phyloP scores from a whole-genome alignment of 2,888 invertebrate genomes.

The Meiosimyza decipiens region DNA sequence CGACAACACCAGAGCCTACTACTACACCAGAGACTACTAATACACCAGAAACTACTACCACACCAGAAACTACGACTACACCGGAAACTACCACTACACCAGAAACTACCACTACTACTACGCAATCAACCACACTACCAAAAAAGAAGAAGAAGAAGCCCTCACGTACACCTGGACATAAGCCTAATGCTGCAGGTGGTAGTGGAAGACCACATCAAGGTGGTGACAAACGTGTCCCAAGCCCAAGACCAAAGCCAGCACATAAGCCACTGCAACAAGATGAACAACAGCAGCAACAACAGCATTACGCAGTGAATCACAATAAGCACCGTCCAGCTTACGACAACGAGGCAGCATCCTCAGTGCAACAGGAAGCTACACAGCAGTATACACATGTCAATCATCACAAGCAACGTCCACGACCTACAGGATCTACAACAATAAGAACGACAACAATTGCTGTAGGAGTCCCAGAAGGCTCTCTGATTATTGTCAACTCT shows the following conservation, averaged over 20 bases:
- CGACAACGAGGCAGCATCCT: neutral
- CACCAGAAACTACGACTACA: slow-evolving; percentile 36
- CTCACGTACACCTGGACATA: slow-evolving; percentile 52
- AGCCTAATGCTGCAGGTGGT: neutral
- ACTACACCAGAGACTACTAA: slow-evolving; percentile 40
- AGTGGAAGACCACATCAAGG: neutral
- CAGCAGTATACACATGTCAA: neutral
- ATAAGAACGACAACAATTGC: slow-evolving; percentile 42
- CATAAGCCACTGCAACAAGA: slow-evolving; percentile 15
- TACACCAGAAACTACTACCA: slow-evolving; percentile 32
- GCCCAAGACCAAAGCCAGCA: slow-evolving; percentile 15
- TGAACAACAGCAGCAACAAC: neutral
- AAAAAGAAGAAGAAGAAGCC: slow-evolving; percentile 61
- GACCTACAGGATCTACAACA: slow-evolving; percentile 46
- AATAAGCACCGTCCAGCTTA: neutral
- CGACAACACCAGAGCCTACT: slow-evolving; percentile 34
- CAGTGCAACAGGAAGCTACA: neutral
- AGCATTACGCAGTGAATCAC: neutral
- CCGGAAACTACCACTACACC: slow-evolving; percentile 27
- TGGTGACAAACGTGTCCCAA: neutral
- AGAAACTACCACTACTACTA: slow-evolving; percentile 40
- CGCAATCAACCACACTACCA: slow-evolving; percentile 42
- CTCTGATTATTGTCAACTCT: slow-evolving; percentile 35
- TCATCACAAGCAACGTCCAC: slow-evolving; percentile 35
- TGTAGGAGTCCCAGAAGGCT: slow-evolving; percentile 31